Evolutionary conservation across 2,888 invertebrate species (phyloP), one percentile per base, ranked within the genome.

Genomic region (Drosophila nr. perissopoda): DNA sequence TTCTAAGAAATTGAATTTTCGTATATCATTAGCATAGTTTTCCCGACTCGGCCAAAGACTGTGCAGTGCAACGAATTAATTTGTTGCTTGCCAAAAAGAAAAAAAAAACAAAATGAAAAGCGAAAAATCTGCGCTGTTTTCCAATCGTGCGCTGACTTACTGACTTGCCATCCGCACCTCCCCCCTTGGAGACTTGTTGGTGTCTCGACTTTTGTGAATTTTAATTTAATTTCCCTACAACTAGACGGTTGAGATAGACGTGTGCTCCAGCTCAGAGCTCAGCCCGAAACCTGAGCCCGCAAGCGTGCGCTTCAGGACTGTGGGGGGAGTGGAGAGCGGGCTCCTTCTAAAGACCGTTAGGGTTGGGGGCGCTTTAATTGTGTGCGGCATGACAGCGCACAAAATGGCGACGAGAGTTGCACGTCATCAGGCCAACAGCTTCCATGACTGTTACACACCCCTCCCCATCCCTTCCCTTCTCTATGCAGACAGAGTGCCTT

Each of bases 361-460:
- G 73, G 74, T 74, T 29, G 79, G 82, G 71, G 80, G 79, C 73
- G 87, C 79, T 89, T 89, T 90, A 90, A 90, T 90, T 90, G 89
- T 90, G 79, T 80, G 81, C 83, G 81, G 84, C 82, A 88, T 91
- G 91, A 91, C 89, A 84, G 82, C 79, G 90, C 91, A 84, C 85
- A 85, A 90, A 91, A 83, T 90, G 88, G 86, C 86, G 81, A 75
- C 77, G 79, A 80, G 82, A 82, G 87, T 89, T 86, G 89, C 82
- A 84, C 84, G 85, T 89, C 89, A 87, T 87, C 86, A 84, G 84
- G 76, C 86, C 53, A 59, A 62, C 46, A 71, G 68, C 58, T 64
- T 51, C 72, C 31, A 46, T 21, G 36, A 16, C 10, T 1, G 52
- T 31, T n/a, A 16, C 29, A 6, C 51, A 13, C 29, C 36, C 16